A percentile compares a stretch with the other conserved stretches of the same genome.
Conservation (phyloP, 2,888 invertebrate genomes). For the Amblyjoppa proteus region DNA sequence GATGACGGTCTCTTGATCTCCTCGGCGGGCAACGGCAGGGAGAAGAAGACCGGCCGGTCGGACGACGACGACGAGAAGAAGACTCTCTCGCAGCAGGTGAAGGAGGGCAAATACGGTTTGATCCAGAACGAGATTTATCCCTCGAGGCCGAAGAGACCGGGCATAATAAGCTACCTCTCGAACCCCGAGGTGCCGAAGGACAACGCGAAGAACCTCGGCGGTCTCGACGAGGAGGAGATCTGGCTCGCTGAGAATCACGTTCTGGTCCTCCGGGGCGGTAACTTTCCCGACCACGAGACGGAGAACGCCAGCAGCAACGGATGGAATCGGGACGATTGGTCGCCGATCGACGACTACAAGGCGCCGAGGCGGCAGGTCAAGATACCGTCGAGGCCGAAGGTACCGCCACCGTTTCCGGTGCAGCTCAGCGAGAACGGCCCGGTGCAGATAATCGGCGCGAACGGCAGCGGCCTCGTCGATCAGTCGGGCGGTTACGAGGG, state of each 20-base stretch:
- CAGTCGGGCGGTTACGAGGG: conserved; percentile 75
- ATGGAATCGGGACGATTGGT: conserved; percentile 86
- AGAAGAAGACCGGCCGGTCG: conserved; percentile 84
- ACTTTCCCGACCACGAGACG: conserved; percentile 86
- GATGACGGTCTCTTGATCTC: conserved; percentile 89
- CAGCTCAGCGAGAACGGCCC: conserved; percentile 95
- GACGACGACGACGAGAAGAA: conserved; percentile 91
- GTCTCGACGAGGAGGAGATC: conserved; percentile 93
- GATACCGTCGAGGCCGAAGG: conserved; percentile 92
- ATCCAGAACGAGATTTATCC: conserved; percentile 94
- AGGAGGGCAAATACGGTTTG: conserved; percentile 95
- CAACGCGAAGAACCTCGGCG: conserved; percentile 92
- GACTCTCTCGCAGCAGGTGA: conserved; percentile 95
- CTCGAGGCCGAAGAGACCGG: conserved; percentile 90
- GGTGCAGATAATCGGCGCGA: conserved; percentile 93
- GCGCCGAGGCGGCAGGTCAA: conserved; percentile 94
- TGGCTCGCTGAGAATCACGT: conserved; percentile 96
- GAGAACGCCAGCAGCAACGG: conserved; percentile 60
- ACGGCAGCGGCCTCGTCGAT: conserved; percentile 90
- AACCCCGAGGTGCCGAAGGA: conserved; percentile 94
- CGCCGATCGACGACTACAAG: conserved; percentile 93
- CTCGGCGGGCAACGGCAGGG: conserved; percentile 90
- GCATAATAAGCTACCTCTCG: conserved; percentile 92
- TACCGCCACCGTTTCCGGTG: conserved; percentile 97
- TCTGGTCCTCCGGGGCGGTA: conserved; percentile 93